Percentiles rank a stretch among this genome's conserved stretches.
phyloP scores from a whole-genome alignment of 2,797 vertebrate species.

The Gymnopithys bicolor region DNA sequence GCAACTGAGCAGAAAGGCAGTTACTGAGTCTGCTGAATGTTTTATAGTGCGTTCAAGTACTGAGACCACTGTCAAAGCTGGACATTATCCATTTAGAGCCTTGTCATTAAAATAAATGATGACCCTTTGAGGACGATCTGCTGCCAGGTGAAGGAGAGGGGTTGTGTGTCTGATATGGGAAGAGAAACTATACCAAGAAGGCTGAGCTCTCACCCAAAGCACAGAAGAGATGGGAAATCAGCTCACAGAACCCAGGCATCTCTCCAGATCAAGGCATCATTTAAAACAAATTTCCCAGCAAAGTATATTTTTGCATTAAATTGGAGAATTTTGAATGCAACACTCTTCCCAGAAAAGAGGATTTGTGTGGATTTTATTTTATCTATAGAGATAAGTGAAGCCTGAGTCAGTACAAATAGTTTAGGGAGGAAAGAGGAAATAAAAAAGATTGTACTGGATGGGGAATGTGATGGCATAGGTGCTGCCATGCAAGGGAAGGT shows the following conservation, averaged over 20 bases:
- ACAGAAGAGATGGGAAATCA: neutral
- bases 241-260: neutral
- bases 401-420: neutral
- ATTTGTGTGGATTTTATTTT: neutral
- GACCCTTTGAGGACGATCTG: neutral
- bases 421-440: neutral
- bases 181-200: neutral
- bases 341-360: neutral
- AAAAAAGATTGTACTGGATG: neutral
- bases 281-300: neutral
- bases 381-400: neutral
- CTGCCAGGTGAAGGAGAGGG: neutral
- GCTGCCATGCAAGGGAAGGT: neutral
- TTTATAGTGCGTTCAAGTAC: neutral
- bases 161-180: neutral
- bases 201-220: neutral
- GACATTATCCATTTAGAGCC: constrained; percentile 14
- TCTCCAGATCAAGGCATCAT: neutral
- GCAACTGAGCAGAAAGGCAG: neutral
- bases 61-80: neutral
- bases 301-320: neutral
- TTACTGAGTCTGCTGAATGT: constrained; percentile 3
- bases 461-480: neutral
- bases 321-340: neutral
- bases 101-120: constrained; percentile 22